phyloP scores from a whole-genome alignment of 2,797 vertebrate genomes.

The Ctenosaura bakeri region DNA sequence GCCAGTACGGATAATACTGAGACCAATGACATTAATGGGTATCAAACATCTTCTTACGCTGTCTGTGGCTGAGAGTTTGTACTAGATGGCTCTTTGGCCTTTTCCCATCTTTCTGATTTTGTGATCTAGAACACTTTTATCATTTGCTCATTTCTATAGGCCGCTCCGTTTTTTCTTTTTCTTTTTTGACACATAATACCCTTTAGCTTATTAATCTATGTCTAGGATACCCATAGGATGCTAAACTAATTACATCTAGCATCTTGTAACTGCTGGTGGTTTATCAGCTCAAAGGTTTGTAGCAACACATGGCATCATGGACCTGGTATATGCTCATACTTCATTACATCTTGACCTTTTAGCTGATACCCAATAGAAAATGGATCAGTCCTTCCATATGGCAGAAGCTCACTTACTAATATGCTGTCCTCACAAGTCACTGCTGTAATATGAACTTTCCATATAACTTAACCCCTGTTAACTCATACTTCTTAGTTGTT shows the following conservation, averaged over 20 bases:
- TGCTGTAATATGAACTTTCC: conserved; percentile 69
- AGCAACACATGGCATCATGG: conserved; percentile 74
- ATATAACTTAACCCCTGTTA: conserved; percentile 68
- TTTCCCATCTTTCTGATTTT: conserved; percentile 25
- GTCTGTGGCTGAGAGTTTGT: background rate
- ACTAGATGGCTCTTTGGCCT: background rate
- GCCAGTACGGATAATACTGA: background rate
- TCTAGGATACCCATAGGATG: conserved; percentile 48
- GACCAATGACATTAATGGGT: background rate
- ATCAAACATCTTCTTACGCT: background rate
- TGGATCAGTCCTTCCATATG: conserved; percentile 78
- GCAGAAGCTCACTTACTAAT: conserved; percentile 77
- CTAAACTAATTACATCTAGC: conserved; percentile 64
- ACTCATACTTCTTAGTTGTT: conserved; percentile 54
- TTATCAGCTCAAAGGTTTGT: conserved; percentile 68
- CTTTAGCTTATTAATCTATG: conserved; percentile 48
- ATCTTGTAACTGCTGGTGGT: conserved; percentile 66
- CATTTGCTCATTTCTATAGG: background rate
- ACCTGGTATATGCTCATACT: conserved; percentile 64
- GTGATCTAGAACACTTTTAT: background rate
- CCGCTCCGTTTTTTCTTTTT: background rate
- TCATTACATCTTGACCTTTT: conserved; percentile 78
- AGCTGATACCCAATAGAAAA: conserved; percentile 76
- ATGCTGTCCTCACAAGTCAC: conserved; percentile 69
- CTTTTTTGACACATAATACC: conserved; percentile 40